Evolutionary conservation across 2,888 invertebrate species (phyloP).

Genomic region (Drosophila picticornis): DNA sequence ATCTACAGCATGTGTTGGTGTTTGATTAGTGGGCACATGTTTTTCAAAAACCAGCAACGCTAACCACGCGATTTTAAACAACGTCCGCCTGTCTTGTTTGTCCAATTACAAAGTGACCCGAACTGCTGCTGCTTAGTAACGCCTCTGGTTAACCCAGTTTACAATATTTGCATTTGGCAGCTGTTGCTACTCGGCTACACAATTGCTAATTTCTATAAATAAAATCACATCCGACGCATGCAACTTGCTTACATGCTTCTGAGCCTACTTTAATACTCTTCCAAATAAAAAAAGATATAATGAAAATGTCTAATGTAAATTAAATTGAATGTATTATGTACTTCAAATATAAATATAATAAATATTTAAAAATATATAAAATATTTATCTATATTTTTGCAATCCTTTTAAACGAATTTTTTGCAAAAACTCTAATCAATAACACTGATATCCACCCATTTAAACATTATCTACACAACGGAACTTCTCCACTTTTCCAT

Average conservation of each 20-base stretch:
- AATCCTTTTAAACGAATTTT: background rate
- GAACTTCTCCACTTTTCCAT: background rate
- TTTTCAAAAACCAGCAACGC: slow-evolving; percentile 19
- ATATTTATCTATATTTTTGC: background rate
- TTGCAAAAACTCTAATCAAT: background rate
- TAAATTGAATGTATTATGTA: background rate
- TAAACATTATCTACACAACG: background rate
- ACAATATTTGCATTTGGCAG: slow-evolving; percentile 52
- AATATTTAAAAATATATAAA: background rate
- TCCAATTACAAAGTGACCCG: slow-evolving; percentile 44
- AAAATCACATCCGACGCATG: slow-evolving; percentile 57
- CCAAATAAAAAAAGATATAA: background rate
- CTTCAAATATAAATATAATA: background rate
- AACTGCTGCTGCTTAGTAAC: slow-evolving; percentile 32
- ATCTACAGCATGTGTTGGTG: slow-evolving; percentile 44
- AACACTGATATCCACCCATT: background rate
- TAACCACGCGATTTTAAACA: slow-evolving; percentile 12
- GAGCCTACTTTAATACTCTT: background rate
- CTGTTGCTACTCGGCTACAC: slow-evolving; percentile 60
- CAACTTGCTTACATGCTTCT: slow-evolving; percentile 5
- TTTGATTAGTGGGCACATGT: slow-evolving; percentile 37
- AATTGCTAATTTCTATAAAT: slow-evolving; percentile 68
- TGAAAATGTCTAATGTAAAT: background rate
- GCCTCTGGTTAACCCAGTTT: slow-evolving; percentile 70
- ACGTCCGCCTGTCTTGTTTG: slow-evolving; percentile 43